Evolutionary conservation across 2,888 invertebrate species (phyloP).

Genomic region (Apodemia mormo): DNA sequence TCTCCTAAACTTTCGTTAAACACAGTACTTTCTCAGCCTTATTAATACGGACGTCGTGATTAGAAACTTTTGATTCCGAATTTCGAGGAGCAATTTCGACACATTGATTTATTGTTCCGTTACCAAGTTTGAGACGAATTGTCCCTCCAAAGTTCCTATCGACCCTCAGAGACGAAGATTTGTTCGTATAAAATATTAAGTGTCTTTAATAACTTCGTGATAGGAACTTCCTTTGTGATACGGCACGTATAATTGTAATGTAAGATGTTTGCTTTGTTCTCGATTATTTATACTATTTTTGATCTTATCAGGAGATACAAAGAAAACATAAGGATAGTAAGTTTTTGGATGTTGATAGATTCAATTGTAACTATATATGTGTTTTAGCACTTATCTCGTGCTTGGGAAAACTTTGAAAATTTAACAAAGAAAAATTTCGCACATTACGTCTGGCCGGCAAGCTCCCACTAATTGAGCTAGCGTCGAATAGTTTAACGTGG

Average conservation of each 20-base stretch:
- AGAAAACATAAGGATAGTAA: no score
- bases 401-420: no score
- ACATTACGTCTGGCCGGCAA: no score
- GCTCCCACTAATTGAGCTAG: no score
- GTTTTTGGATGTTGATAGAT: no score
- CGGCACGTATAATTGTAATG: constrained; percentile 54
- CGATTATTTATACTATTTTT: constrained; percentile 32
- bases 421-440: no score
- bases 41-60: constrained; percentile 73
- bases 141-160: constrained; percentile 49
- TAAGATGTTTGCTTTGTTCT: constrained; percentile 38
- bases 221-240: constrained; percentile 60
- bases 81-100: constrained; percentile 74
- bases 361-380: no score
- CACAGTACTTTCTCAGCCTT: constrained; percentile 44
- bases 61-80: constrained; percentile 74
- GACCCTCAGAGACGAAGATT: constrained; percentile 52
- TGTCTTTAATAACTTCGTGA: constrained; percentile 63
- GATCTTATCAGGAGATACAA: background rate
- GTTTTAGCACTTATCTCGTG: no score
- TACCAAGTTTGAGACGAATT: constrained; percentile 57
- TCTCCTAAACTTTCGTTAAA: constrained; percentile 23
- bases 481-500: no score
- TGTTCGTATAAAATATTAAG: constrained; percentile 60
- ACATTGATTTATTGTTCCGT: constrained; percentile 77